Percentiles rank a stretch among this genome's conserved stretches.
These are phyloP conservation scores for Pantherophis alleghaniensis DNA, from an alignment of 2,797 vertebrate species.

Conservation along the genomic window DNA sequence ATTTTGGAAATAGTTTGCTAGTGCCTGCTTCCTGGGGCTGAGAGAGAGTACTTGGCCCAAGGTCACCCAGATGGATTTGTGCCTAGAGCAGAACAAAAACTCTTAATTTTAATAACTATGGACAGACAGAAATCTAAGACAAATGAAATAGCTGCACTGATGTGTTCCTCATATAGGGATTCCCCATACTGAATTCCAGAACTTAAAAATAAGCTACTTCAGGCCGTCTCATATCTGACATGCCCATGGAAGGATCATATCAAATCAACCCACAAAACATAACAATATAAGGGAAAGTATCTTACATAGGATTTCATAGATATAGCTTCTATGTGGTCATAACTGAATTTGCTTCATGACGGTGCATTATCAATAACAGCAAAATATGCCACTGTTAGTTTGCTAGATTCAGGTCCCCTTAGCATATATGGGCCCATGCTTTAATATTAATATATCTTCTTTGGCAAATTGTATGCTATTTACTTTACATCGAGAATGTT, in stretches of 20 bases:
- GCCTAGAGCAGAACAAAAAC: neutral
- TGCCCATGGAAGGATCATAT: neutral
- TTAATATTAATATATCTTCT: neutral
- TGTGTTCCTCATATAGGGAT: neutral
- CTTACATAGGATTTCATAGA: neutral
- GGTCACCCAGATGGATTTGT: neutral
- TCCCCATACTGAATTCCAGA: neutral
- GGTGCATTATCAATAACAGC: neutral
- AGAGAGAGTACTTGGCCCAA: neutral
- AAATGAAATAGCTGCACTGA: neutral
- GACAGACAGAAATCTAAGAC: neutral
- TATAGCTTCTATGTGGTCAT: neutral
- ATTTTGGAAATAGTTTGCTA: neutral
- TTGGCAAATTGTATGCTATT: neutral
- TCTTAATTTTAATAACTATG: neutral
- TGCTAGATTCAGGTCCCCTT: neutral
- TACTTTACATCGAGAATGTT: neutral
- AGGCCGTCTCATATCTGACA: neutral
- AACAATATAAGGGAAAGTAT: neutral
- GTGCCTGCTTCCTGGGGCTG: neutral
- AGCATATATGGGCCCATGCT: neutral
- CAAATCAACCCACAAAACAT: neutral
- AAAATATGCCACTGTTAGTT: neutral
- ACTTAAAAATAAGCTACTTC: neutral
- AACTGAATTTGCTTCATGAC: neutral